Evolutionary conservation across 1,140 invertebrate species (phyloP), one percentile per base, ranked within the genome.

Genomic region (Reticulitermes speratus): DNA sequence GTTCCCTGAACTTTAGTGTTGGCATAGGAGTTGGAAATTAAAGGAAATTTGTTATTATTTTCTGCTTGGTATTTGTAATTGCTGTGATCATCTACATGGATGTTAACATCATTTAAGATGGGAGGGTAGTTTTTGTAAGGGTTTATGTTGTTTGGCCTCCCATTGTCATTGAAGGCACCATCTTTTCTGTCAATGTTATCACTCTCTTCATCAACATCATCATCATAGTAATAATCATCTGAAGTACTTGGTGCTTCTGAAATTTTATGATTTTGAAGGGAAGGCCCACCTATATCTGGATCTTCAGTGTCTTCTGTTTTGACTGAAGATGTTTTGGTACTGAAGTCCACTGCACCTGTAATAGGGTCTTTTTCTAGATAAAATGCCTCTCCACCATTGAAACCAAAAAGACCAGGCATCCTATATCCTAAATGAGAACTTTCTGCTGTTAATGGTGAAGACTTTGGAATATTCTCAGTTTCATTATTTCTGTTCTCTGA

Each of bases 21-120:
- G 0, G 95, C 94, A 88, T 95, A 95, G 5, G 94, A 95, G 87
- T 92, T 95, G 5, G 94, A 95, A 55, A 95, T 95, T 44, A 95
- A 88, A 0, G 95, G 95, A 88, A 94, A 95, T 86, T 92, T 92
- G n/a, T 91, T 90, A 44, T 89, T 91, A 2, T 93, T 92, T 83
- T 94, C 94, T 94, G 1, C 94, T 93, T 1, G 92, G 92, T 55
- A 92, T 88, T 88, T 88, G 23, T 86, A 83, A 48, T 82, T 86
- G 38, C 82, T 82, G n/a, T 83, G 25, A 30, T 86, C 44, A 21
- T 83, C 52, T 44, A 30, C 82, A 19, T 44, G 38, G 44, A 81
- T 19, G 25, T 82, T 86, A 25, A 69, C 75, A 44, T 30, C 83
- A 87, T 82, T 87, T 87, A 38, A 86, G 88, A 3, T 88, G 92